Evolutionary conservation across 2,113 vertebrate species (phyloP), one percentile per base, ranked within the genome.

Genomic region (Dipodomys stephensi): DNA sequence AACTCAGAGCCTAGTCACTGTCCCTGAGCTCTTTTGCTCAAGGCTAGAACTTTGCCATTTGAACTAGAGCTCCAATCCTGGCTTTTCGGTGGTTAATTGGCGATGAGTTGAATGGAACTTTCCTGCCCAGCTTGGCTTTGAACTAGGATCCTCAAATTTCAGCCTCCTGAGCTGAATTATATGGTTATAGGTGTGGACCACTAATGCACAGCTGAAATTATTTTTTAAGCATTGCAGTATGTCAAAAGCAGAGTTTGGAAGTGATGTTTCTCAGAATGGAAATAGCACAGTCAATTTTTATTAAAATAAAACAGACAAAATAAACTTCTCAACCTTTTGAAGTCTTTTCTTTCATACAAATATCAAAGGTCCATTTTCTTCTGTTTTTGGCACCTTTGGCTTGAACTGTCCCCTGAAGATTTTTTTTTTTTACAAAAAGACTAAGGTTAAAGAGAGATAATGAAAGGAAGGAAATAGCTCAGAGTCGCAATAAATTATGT

Each of bases 381-480:
- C 19, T 30, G 49, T 49, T 49, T 87, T 93, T 79, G 71, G 57
- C 71, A 83, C 44, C 74, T 92, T 87, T 90, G 57, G 32, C 71
- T 88, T 20, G 71, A 92, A 93, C 57, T 83, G 49, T 12, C 49
- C 49, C 49, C 49, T 12, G 12, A 49, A 49, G 49, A 49, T 49
- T 49, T 49, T 49, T 49, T 49, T 84, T 89, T 28, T 67, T 68
- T 79, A 35, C 62, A 62, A 78, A 46, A 79, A 88, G 39, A 85
- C 30, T 89, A 74, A 72, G 32, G 57, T 92, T 91, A 92, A 95
- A 93, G 87, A 94, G 67, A 95, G 57, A 79, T 90, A 93, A 95
- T 95, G 87, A 95, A 96, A 87, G 72, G 78, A 93, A 77, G 88
- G 74, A 96, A 96, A 81, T 83, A 93, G 60, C 71, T 92, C 23